A percentile compares a stretch with the other conserved stretches of the same genome.
Evolutionary conservation across 1,140 invertebrate species (phyloP).

Genomic region (Pseudomyrmex pallidus): DNA sequence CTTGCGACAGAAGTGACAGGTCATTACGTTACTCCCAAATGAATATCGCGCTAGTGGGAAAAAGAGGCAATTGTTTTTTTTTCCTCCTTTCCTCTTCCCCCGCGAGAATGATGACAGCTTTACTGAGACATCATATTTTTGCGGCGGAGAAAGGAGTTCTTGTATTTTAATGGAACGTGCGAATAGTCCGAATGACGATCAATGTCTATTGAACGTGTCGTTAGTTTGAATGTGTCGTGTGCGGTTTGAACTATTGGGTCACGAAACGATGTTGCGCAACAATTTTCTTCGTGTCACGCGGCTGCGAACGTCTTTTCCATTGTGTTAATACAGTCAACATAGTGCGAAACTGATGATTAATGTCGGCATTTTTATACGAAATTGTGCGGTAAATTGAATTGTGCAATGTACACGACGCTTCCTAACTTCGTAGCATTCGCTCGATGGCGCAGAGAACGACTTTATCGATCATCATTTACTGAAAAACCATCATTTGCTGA

Average conservation of each 20-base stretch:
- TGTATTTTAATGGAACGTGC: neutral
- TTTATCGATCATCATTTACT: too few species aligned
- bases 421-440: constrained; percentile 4
- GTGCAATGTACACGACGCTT: neutral
- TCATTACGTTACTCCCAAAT: too few species aligned
- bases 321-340: neutral
- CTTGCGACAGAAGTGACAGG: too few species aligned
- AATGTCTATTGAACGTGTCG: neutral
- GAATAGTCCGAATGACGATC: neutral
- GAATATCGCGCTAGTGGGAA: too few species aligned
- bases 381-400: neutral
- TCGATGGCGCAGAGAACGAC: neutral
- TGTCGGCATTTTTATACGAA: constrained; percentile 3
- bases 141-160: neutral
- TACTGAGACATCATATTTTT: constrained; percentile 58
- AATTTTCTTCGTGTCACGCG: neutral
- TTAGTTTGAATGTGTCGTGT: neutral
- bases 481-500: too few species aligned
- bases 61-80: too few species aligned
- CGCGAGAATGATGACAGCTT: constrained; percentile 58
- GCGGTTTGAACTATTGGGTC: neutral
- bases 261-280: neutral
- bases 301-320: neutral
- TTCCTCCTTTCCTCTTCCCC: neutral
- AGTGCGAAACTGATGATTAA: neutral